phyloP scores from a whole-genome alignment of 2,888 invertebrate species.

The Drosophila koepferae region DNA sequence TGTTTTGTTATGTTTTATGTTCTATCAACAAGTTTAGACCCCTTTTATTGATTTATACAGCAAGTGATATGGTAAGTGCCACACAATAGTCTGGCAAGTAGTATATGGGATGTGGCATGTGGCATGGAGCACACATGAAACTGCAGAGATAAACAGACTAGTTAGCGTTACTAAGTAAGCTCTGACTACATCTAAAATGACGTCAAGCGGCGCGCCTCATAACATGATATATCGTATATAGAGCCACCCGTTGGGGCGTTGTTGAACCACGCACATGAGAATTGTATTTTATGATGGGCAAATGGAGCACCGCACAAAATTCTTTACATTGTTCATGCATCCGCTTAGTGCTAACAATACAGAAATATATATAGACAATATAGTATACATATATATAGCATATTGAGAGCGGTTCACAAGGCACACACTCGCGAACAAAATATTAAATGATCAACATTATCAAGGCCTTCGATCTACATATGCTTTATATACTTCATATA shows the following conservation, averaged over 20 bases:
- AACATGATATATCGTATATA: conserved; percentile 19
- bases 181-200: conserved; percentile 42
- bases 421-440: conserved; percentile 16
- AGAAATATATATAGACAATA: conserved; percentile 15
- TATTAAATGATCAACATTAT: conserved; percentile 61
- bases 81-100: conserved; percentile 15
- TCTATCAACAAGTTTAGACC: conserved; percentile 66
- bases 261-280: conserved; percentile 66
- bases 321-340: conserved; percentile 68
- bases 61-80: conserved; percentile 29
- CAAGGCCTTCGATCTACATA: conserved; percentile 64
- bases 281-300: conserved; percentile 54
- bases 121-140: conserved; percentile 35
- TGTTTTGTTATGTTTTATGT: conserved; percentile 13
- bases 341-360: conserved; percentile 58
- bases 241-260: conserved; percentile 17
- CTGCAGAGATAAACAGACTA: conserved; percentile 49
- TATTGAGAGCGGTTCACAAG: conserved; percentile 36
- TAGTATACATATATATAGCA: conserved; percentile 14
- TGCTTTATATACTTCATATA: conserved; percentile 19
- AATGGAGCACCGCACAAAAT: conserved; percentile 42
- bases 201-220: conserved; percentile 71
- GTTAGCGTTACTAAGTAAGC: conserved; percentile 45
- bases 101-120: conserved; percentile 12
- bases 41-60: conserved; percentile 66